These are phyloP conservation scores for Lucinisca nassula DNA, from an alignment of 2,888 invertebrate species.

Conservation along the genomic window DNA sequence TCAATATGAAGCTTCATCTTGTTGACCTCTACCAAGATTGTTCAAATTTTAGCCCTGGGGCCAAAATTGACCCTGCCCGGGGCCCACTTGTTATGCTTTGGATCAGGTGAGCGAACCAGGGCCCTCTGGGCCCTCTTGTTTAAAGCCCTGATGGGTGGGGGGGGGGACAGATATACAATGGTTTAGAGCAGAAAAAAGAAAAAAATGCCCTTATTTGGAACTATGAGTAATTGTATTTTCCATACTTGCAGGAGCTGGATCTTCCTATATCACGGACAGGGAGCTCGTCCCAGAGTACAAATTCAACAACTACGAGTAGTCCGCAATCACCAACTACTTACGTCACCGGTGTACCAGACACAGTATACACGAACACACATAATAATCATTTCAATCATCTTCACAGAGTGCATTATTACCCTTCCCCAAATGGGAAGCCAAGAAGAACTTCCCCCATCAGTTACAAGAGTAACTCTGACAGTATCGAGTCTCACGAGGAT, in stretches of 20 bases:
- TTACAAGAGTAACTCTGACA: constrained; percentile 78
- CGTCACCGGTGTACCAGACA: constrained; percentile 79
- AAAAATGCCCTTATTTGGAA: too few relatives aligned
- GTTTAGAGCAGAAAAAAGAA: too few relatives aligned
- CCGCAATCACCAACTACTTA: constrained; percentile 82
- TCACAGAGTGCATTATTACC: constrained; percentile 91
- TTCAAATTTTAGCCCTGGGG: too few relatives aligned
- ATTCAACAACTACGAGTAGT: constrained; percentile 86
- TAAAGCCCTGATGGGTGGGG: too few relatives aligned
- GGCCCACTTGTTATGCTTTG: too few relatives aligned
- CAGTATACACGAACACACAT: constrained; percentile 78
- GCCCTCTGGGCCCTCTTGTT: too few relatives aligned
- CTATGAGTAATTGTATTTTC: too few relatives aligned
- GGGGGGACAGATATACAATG: too few relatives aligned
- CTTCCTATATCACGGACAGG: constrained; percentile 93
- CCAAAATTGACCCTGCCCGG: too few relatives aligned
- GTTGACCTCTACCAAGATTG: too few relatives aligned
- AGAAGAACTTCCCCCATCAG: constrained; percentile 78
- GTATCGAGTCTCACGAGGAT: constrained; percentile 76
- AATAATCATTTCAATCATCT: constrained; percentile 87
- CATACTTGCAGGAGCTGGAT: constrained; percentile 93
- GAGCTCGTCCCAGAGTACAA: constrained; percentile 87
- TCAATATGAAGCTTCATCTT: too few relatives aligned
- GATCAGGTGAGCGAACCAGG: too few relatives aligned
- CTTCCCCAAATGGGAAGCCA: constrained; percentile 78